phyloP scores from a whole-genome alignment of 1,140 invertebrate species.

The Lineus longissimus region DNA sequence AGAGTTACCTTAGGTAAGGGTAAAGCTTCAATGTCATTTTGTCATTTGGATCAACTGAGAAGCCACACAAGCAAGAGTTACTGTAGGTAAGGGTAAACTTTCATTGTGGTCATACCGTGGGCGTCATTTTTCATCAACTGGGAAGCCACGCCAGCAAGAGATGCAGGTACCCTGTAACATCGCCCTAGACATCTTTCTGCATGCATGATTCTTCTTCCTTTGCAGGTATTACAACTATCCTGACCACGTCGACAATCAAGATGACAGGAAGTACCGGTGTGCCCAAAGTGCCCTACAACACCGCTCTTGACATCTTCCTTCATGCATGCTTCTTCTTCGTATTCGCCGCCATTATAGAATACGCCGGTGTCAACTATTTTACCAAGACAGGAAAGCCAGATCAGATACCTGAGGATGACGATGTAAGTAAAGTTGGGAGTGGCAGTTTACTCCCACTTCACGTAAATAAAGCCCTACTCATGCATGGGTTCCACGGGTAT shows the following conservation, averaged over 20 bases:
- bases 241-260: constrained; percentile 62
- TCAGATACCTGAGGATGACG: constrained; percentile 21
- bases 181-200: constrained; percentile 85
- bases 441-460: neutral
- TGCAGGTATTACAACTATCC: constrained; percentile 61
- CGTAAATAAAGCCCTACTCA: no score
- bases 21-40: constrained; percentile 14
- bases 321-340: constrained; percentile 91
- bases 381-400: constrained; percentile 63
- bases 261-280: constrained; percentile 60
- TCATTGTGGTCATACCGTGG: constrained; percentile 50
- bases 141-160: constrained; percentile 61
- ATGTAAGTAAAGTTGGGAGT: no score
- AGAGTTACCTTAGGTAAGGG: constrained; percentile 60
- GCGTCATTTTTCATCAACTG: constrained; percentile 75
- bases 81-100: constrained; percentile 56
- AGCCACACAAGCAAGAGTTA: constrained; percentile 61
- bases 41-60: constrained; percentile 71
- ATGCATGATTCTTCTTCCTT: constrained; percentile 78
- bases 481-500: neutral
- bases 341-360: constrained; percentile 86
- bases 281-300: constrained; percentile 72
- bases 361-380: constrained; percentile 91
- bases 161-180: constrained; percentile 73
- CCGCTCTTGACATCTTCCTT: constrained; percentile 87